These are phyloP conservation scores for Scytalopus superciliaris DNA, from an alignment of 2,113 vertebrate species.

Conservation along the genomic window DNA sequence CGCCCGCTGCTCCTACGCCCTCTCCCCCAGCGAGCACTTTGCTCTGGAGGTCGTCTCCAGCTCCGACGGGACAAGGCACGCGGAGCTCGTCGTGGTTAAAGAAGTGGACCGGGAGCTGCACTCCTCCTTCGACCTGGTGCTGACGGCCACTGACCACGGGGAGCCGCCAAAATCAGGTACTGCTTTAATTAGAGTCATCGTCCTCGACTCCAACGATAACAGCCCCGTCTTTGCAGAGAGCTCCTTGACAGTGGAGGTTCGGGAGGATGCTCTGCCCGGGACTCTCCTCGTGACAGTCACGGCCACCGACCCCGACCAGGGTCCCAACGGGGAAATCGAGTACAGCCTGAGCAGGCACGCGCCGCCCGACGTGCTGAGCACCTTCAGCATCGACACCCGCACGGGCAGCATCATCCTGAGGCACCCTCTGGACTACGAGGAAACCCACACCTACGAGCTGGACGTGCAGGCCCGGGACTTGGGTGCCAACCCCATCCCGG, in stretches of 20 bases:
- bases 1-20: constrained; percentile 78
- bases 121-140: constrained; percentile 78
- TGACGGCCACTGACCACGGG: constrained; percentile 87
- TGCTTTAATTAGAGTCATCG: constrained; percentile 80
- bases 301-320: constrained; percentile 89
- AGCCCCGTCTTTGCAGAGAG: constrained; percentile 86
- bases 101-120: constrained; percentile 88
- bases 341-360: constrained; percentile 87
- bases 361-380: constrained; percentile 74
- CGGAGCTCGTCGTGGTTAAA: constrained; percentile 85
- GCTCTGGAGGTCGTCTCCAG: constrained; percentile 79
- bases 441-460: constrained; percentile 79
- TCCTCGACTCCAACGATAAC: constrained; percentile 94
- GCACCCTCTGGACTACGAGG: constrained; percentile 84
- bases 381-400: constrained; percentile 80
- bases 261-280: constrained; percentile 82
- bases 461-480: constrained; percentile 87
- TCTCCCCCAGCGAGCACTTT: constrained; percentile 87
- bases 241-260: constrained; percentile 77
- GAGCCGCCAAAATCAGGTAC: constrained; percentile 85
- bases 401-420: constrained; percentile 79
- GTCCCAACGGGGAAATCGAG: constrained; percentile 88
- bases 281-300: constrained; percentile 84
- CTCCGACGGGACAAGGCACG: constrained; percentile 79
- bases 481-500: constrained; percentile 87